phyloP scores from a whole-genome alignment of 2,888 invertebrate genomes.

The Eupithecia centaureata region DNA sequence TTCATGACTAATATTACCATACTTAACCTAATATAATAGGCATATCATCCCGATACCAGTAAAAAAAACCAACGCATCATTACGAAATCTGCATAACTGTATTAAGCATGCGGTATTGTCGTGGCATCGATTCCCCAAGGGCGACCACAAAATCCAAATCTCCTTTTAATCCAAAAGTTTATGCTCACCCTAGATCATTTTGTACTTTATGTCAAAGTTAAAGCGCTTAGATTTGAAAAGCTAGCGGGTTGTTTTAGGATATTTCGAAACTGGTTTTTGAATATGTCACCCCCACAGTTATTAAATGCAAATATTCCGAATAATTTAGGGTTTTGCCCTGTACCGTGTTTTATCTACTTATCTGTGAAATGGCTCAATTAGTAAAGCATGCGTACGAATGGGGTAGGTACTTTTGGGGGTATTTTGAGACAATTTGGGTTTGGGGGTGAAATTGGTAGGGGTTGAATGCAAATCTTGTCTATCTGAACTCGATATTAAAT shows the following conservation, averaged over 20 bases:
- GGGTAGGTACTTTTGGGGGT: constrained; percentile 39
- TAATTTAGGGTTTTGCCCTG: constrained; percentile 75
- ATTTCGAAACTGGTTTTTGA: constrained; percentile 9
- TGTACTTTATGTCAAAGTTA: not conserved
- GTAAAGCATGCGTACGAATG: constrained; percentile 61
- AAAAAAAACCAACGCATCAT: constrained; percentile 61
- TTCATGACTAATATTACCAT: constrained; percentile 7
- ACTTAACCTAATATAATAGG: constrained; percentile 45
- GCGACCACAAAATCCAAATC: constrained; percentile 32
- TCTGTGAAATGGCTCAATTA: constrained; percentile 83
- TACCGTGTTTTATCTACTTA: constrained; percentile 83
- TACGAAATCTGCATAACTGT: constrained; percentile 77
- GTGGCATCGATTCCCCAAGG: constrained; percentile 65
- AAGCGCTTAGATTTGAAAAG: constrained; percentile 37
- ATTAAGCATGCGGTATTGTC: constrained; percentile 68
- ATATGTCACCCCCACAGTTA: constrained; percentile 76
- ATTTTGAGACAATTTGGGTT: constrained; percentile 17
- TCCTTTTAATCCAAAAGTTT: constrained; percentile 30
- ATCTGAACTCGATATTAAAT: constrained; percentile 68
- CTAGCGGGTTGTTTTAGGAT: not conserved
- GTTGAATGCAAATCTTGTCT: constrained; percentile 58
- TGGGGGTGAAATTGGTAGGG: constrained; percentile 17
- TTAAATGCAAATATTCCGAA: constrained; percentile 82
- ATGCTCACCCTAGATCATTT: constrained; percentile 17
- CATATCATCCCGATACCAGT: constrained; percentile 41